Evolutionary conservation across 2,113 vertebrate species (phyloP), one percentile per base, ranked within the genome.

Genomic region (Chlorodrepanis virens): DNA sequence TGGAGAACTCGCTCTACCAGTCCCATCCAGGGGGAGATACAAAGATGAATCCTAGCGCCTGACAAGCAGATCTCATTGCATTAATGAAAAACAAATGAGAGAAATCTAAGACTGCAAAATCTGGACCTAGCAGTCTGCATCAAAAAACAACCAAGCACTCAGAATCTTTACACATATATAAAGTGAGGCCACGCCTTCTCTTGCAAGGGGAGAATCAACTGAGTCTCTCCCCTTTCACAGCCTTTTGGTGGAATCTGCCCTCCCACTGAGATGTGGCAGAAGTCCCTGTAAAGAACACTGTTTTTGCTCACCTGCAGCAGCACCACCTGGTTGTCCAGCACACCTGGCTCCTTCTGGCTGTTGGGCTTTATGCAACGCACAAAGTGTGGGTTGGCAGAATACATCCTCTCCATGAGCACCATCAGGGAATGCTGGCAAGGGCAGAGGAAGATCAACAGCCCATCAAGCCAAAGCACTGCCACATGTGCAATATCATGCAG

Each of bases 341-440:
- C 80, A 37, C 92, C 91, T 1, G 98, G 98, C 35, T 95, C 78
- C 84, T 98, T 98, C 89, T 87, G 96, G 37, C 64, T 90, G 92
- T 98, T 98, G 65, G 98, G 98, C 83, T 98, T 98, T 91, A 98
- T 97, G 84, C 98, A 98, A 54, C 98, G 97, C 45, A 98, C 97
- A 29, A 98, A 98, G 83, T 98, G 98, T 0, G 98, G 98, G 56
- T 89, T 96, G n/a, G 98, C 97, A 19, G 96, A 97, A 87, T 98
- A 98, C 98, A 98, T 97, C 93, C 88, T 98, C 93, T 98, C 98
- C 98, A 98, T 98, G 18, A 98, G 96, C 24, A 98, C 93, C 20
- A 90, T 94, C n/a, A 98, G 94, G 18, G 98, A 98, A 89, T 98
- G 98, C 98, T 98, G 86, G 12, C 1, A 20, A 86, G 52, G 24